Percentiles rank a stretch among this genome's conserved stretches.
phyloP scores from a whole-genome alignment of 2,888 invertebrate species.

The Acanthopleura granulata region DNA sequence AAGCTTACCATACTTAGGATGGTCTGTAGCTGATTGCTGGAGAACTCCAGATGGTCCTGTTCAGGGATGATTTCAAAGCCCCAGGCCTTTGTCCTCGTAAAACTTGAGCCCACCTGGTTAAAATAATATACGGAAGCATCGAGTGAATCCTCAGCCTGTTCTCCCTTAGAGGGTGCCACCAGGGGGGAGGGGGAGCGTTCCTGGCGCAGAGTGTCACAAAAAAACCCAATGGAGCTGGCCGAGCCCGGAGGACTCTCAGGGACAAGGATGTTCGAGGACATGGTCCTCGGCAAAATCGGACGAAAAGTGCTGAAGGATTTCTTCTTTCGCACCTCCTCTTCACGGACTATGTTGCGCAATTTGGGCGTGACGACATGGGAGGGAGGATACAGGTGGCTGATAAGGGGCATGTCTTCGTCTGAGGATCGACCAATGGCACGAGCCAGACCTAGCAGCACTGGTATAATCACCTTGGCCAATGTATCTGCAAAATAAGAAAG shows the following conservation, averaged over 20 bases:
- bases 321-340: slow-evolving; percentile 63
- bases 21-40: slow-evolving; percentile 61
- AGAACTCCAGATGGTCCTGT: slow-evolving; percentile 61
- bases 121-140: slow-evolving; percentile 91
- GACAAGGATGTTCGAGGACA: slow-evolving; percentile 74
- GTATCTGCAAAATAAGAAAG: slow-evolving; percentile 73
- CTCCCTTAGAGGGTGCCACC: slow-evolving; percentile 22
- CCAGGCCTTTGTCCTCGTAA: slow-evolving; percentile 70
- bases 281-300: slow-evolving; percentile 90
- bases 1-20: slow-evolving; percentile 61
- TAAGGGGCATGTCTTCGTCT: slow-evolving; percentile 79
- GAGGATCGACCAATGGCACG: slow-evolving; percentile 93
- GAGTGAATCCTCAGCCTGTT: slow-evolving; percentile 33
- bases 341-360: slow-evolving; percentile 16
- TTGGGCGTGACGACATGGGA: slow-evolving; percentile 72
- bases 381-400: slow-evolving; percentile 87
- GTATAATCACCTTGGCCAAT: slow-evolving; percentile 87
- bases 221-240: slow-evolving; percentile 19
- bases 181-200: slow-evolving; percentile 35
- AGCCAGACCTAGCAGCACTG: slow-evolving; percentile 87
- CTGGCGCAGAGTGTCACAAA: slow-evolving; percentile 19
- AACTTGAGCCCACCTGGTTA: slow-evolving; percentile 91
- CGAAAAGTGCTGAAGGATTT: slow-evolving; percentile 74
- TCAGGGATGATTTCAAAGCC: slow-evolving; percentile 62
- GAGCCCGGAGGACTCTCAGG: slow-evolving; percentile 41